A percentile compares a stretch with the other conserved stretches of the same genome.
Evolutionary conservation across 1,140 invertebrate genomes (phyloP).

Genomic region (Drosophila willistoni): DNA sequence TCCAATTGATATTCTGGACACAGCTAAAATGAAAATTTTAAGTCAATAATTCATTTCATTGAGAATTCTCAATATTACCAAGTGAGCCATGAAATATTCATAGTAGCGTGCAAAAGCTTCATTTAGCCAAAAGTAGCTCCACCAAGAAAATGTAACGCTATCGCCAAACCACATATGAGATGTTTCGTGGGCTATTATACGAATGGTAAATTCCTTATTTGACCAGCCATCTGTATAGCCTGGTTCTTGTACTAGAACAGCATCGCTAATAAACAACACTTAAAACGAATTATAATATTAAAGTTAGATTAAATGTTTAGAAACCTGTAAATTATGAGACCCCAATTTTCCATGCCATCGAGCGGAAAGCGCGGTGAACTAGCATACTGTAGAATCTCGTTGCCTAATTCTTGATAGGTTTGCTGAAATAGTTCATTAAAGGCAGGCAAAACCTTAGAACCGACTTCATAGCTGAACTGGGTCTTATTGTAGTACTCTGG

Average conservation of each 20-base stretch:
- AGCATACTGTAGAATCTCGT: slow-evolving; percentile 86
- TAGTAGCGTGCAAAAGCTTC: slow-evolving; percentile 89
- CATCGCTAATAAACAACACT: slow-evolving; percentile 38
- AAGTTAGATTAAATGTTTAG: no score
- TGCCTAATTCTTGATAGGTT: slow-evolving; percentile 74
- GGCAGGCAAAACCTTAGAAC: slow-evolving; percentile 83
- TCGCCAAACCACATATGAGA: slow-evolving; percentile 89
- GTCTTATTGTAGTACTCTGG: slow-evolving; percentile 87
- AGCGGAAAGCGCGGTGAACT: slow-evolving; percentile 90
- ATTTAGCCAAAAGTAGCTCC: slow-evolving; percentile 88
- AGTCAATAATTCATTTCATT: neutral
- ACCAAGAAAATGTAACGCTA: slow-evolving; percentile 87
- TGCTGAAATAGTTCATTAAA: slow-evolving; percentile 83
- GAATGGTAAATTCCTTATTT: slow-evolving; percentile 83
- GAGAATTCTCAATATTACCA: slow-evolving; percentile 82
- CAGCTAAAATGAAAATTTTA: slow-evolving; percentile 42
- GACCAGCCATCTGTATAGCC: slow-evolving; percentile 67
- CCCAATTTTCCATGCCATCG: slow-evolving; percentile 95
- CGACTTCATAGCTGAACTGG: slow-evolving; percentile 84
- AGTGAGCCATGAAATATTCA: slow-evolving; percentile 85
- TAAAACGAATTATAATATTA: neutral
- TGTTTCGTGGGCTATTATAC: slow-evolving; percentile 86
- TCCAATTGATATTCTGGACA: slow-evolving; percentile 83
- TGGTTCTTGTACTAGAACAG: slow-evolving; percentile 47
- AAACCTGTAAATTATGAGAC: slow-evolving; percentile 87